Conservation (phyloP, 2,113 vertebrate genomes). For the Sitta europaea region DNA sequence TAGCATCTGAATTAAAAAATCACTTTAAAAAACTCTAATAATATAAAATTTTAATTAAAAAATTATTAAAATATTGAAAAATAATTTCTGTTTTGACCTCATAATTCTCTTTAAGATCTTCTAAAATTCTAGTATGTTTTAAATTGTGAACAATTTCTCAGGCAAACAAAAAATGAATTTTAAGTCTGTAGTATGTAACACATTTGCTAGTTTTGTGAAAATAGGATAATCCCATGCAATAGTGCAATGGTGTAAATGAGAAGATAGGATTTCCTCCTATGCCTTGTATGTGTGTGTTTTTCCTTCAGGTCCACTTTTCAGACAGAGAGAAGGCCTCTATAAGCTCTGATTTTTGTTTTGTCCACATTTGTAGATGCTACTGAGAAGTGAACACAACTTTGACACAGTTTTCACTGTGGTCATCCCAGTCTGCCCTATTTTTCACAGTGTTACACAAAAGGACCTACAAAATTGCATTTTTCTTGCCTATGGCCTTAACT, state of each 20-base stretch:
- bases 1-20: neutral
- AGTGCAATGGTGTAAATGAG: neutral
- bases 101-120: neutral
- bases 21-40: too few species aligned
- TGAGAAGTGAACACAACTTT: neutral
- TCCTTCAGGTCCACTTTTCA: neutral
- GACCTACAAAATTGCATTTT: neutral
- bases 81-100: neutral
- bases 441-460: neutral
- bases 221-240: neutral
- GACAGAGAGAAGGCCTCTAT: neutral
- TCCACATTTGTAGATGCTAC: neutral
- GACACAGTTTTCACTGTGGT: neutral
- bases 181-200: neutral
- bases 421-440: neutral
- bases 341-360: neutral
- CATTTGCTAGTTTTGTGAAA: neutral
- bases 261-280: neutral
- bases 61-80: neutral
- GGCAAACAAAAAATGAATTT: neutral
- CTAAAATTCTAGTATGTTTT: neutral
- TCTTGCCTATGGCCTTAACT: neutral
- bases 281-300: neutral
- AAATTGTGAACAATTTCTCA: neutral
- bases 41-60: too few species aligned